phyloP scores from a whole-genome alignment of 2,888 invertebrate species.

The Acronicta leporina region DNA sequence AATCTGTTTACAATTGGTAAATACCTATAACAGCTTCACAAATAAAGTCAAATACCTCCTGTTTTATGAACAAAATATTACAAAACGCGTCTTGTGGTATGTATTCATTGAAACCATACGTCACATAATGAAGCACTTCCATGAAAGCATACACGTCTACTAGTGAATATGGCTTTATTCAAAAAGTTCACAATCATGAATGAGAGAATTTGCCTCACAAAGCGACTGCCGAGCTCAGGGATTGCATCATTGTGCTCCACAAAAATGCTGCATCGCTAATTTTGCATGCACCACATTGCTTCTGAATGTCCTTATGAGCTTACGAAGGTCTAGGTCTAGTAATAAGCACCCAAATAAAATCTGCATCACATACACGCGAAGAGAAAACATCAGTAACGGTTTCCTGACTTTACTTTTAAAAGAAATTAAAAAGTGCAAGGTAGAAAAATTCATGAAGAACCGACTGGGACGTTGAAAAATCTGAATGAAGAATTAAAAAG shows the following conservation, averaged over 20 bases:
- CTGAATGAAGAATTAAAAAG: constrained; percentile 52
- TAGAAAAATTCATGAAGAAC: constrained; percentile 25
- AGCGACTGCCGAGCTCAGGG: constrained; percentile 72
- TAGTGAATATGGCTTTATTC: constrained; percentile 76
- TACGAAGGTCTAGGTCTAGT: constrained; percentile 64
- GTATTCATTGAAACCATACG: constrained; percentile 55
- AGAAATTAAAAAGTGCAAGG: constrained; percentile 29
- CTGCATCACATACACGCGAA: constrained; percentile 14
- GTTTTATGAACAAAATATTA: constrained; percentile 9
- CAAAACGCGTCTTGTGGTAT: constrained; percentile 29
- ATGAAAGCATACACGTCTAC: constrained; percentile 60
- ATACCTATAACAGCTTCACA: no score
- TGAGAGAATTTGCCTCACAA: constrained; percentile 76
- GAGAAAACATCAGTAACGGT: constrained; percentile 2
- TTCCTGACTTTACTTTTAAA: constrained; percentile 20
- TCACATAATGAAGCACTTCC: constrained; percentile 74
- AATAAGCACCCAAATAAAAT: constrained; percentile 60
- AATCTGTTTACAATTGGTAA: no score
- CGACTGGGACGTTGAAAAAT: constrained; percentile 31
- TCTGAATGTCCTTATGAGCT: constrained; percentile 77
- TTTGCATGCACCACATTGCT: constrained; percentile 76
- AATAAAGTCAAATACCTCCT: no score
- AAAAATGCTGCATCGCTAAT: constrained; percentile 84
- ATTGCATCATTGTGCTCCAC: constrained; percentile 85
- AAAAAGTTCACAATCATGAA: constrained; percentile 79